Percentiles rank a stretch among this genome's conserved stretches.
These are phyloP conservation scores for Rhinoraja longicauda DNA, from an alignment of 2,797 vertebrate species.

Conservation along the genomic window DNA sequence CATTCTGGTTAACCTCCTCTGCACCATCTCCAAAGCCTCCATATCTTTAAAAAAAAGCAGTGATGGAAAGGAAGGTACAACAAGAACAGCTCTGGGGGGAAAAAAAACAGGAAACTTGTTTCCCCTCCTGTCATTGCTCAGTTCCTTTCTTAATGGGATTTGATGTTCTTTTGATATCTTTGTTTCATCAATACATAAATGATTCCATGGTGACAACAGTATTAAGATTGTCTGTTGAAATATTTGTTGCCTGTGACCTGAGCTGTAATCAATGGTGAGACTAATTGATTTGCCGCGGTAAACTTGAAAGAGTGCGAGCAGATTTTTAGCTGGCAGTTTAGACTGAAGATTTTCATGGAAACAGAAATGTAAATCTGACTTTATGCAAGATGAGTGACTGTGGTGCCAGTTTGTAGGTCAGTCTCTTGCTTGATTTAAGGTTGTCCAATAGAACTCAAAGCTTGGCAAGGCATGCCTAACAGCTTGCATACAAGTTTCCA, in stretches of 20 bases:
- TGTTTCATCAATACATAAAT: conserved; percentile 14
- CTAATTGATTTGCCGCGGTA: conserved; percentile 11
- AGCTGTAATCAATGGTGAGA: conserved; percentile 1
- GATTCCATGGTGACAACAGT: neutral
- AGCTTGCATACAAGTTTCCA: neutral
- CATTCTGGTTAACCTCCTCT: no score
- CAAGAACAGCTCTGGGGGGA: conserved; percentile 45
- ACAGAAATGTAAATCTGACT: neutral
- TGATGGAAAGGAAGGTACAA: neutral
- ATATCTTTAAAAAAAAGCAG: no score
- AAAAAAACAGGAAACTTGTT: conserved; percentile 44
- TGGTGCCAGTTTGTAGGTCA: neutral
- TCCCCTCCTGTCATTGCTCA: conserved; percentile 44
- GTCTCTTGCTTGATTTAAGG: neutral
- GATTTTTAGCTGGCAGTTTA: neutral
- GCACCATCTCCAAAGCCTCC: no score
- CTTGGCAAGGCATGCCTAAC: conserved; percentile 24
- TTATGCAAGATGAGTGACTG: neutral
- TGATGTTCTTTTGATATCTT: neutral
- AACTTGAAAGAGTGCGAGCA: neutral
- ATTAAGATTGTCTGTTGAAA: conserved; percentile 12
- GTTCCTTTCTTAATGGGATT: conserved; percentile 41
- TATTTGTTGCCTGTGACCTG: neutral
- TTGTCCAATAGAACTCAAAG: neutral
- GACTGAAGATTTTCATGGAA: neutral